These are phyloP conservation scores for Callipepla squamata DNA, from an alignment of 2,113 vertebrate genomes.

Conservation along the genomic window DNA sequence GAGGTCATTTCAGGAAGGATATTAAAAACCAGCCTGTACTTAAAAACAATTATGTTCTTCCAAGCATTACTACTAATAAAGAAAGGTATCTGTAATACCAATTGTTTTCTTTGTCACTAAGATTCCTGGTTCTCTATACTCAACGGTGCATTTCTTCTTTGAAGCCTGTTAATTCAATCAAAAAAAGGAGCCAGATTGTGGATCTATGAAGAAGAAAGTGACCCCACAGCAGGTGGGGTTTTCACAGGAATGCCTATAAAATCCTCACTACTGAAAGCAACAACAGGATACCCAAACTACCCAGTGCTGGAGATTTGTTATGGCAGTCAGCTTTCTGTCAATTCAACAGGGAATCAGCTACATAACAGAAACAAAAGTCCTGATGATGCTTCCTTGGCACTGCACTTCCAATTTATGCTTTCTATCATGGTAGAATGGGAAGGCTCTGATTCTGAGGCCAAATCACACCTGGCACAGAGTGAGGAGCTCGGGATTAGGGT, in stretches of 20 bases:
- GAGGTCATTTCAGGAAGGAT: not conserved
- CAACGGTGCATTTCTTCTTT: conserved; percentile 46
- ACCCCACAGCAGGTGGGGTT: conserved; percentile 49
- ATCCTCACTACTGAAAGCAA: conserved; percentile 36
- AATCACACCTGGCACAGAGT: not conserved
- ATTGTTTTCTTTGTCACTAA: conserved; percentile 10
- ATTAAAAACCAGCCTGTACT: not conserved
- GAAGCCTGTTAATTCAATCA: conserved; percentile 30
- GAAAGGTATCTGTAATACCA: not conserved
- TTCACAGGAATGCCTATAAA: conserved; percentile 55
- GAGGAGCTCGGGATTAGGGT: not conserved
- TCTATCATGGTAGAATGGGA: not conserved
- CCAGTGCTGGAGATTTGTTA: conserved; percentile 4
- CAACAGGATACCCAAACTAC: conserved; percentile 35
- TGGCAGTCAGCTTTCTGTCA: conserved; percentile 26
- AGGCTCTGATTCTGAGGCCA: not conserved
- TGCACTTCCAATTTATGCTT: not conserved
- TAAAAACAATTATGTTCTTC: not conserved
- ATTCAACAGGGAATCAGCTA: not conserved
- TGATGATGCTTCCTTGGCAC: not conserved
- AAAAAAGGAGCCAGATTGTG: conserved; percentile 27
- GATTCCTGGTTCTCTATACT: not conserved
- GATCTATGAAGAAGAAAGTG: conserved; percentile 43
- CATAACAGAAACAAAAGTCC: not conserved
- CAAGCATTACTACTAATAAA: conserved; percentile 23